Evolutionary conservation across 2,113 vertebrate genomes (phyloP).

Genomic region (Gila orcuttii): DNA sequence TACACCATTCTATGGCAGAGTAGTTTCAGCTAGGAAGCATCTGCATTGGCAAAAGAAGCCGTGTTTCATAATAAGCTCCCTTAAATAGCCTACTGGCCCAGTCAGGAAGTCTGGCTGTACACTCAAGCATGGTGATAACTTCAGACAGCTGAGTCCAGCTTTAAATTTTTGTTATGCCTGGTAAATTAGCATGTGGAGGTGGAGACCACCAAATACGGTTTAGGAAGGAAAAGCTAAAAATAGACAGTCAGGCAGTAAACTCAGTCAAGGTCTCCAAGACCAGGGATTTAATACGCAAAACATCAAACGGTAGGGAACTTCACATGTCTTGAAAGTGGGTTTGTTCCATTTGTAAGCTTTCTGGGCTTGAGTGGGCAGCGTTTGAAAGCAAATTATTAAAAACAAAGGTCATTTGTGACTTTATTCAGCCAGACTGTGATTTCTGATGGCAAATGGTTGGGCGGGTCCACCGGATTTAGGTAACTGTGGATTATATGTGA

Average conservation of each 20-base stretch:
- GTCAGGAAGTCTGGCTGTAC: conserved; percentile 61
- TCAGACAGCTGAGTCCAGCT: conserved; percentile 62
- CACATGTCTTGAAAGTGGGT: neutral
- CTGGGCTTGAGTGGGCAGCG: neutral
- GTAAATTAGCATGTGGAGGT: conserved; percentile 46
- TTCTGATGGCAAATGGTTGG: neutral
- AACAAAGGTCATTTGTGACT: neutral
- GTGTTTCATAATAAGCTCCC: conserved; percentile 52
- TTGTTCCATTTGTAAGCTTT: conserved; percentile 23
- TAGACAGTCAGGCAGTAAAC: conserved; percentile 44
- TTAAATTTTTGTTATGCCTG: conserved; percentile 43
- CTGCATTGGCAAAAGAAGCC: conserved; percentile 10
- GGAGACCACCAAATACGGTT: conserved; percentile 49
- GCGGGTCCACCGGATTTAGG: neutral
- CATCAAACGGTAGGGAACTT: conserved; percentile 43
- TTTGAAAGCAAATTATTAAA: conserved; percentile 8
- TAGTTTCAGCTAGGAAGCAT: conserved; percentile 6
- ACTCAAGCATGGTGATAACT: conserved; percentile 64
- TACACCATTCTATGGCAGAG: neutral
- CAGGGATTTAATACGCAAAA: conserved; percentile 39
- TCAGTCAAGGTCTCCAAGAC: conserved; percentile 24
- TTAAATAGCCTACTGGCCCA: conserved; percentile 64
- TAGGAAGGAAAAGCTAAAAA: conserved; percentile 50
- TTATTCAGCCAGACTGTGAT: neutral
- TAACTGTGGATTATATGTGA: conserved; percentile 18